These are phyloP conservation scores for Nibea coibor DNA, from an alignment of 2,113 vertebrate genomes.

Conservation along the genomic window DNA sequence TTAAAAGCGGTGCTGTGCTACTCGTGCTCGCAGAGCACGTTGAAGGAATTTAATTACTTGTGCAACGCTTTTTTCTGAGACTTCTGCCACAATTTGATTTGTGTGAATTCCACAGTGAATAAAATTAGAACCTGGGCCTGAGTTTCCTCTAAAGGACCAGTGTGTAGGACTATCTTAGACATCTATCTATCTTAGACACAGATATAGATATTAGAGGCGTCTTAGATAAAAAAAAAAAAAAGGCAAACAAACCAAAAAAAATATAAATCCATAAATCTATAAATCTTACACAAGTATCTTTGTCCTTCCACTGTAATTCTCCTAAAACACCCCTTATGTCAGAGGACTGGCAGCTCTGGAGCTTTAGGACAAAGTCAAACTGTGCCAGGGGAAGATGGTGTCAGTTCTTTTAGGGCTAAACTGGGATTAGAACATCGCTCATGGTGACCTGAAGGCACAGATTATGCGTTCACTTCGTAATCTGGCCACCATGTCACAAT, in stretches of 20 bases:
- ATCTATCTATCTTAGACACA: too few species aligned
- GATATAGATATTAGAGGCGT: too few species aligned
- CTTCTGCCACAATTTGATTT: slow-evolving; percentile 13
- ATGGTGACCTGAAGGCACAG: slow-evolving; percentile 50
- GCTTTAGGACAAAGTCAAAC: slow-evolving; percentile 53
- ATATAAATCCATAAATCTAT: too few species aligned
- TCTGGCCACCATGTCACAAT: slow-evolving; percentile 52
- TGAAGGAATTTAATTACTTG: not conserved
- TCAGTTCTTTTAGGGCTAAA: slow-evolving; percentile 69
- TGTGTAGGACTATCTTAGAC: too few species aligned
- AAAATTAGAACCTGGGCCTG: slow-evolving; percentile 2
- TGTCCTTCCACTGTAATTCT: not conserved
- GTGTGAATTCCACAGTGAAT: not conserved
- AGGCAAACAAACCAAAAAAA: too few species aligned
- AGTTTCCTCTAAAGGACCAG: too few species aligned
- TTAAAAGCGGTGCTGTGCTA: not conserved
- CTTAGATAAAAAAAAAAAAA: too few species aligned
- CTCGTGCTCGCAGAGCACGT: not conserved
- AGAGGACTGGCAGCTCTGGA: not conserved
- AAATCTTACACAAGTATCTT: not conserved
- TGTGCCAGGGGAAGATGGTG: slow-evolving; percentile 46
- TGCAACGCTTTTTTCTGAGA: not conserved
- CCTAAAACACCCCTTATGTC: not conserved
- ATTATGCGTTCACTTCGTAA: slow-evolving; percentile 64
- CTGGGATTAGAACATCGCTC: slow-evolving; percentile 71